Base-by-base conservation (phyloP, 2,113 vertebrate species). In the Hassar affinis region DNA sequence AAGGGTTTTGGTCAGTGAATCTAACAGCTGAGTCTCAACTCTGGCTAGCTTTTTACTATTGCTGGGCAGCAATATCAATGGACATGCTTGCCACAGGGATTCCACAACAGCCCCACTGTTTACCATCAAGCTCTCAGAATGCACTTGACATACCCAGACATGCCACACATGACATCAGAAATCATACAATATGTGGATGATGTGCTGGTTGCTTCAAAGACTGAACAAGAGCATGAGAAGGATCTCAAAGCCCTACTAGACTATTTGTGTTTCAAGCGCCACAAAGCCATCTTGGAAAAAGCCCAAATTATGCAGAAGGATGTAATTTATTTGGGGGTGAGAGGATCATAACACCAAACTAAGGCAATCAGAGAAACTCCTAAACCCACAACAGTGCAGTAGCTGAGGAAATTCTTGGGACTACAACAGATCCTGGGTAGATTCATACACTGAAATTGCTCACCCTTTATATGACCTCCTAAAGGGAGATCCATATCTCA, bases 21-120 rank as follows among this genome's bases (percentile, higher is more conserved):
- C 61, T 62, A 27, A 33, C 61, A 64, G 27, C 61, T 6, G 38
- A 42, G 38, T 42, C 38, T 42, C 61, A 64, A 11, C 1, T 12
- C 14, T 30, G 61, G 61, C 30, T 64, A 64, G 61, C 61, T 64
- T 64, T n/a, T 64, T 27, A 64, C 12, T 10, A 7, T 80, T 62
- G 57, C 49, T n/a, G 45, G 49, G 51, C 12, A 51, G n/a, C 59
- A 80, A 66, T 77, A 68, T 27, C 59, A 64, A 14, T 64, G 61
- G 27, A 64, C 61, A 15, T 4, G n/a, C 0, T 6, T 64, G 61
- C 61, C 27, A 64, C 61, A 64, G 12, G 27, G n/a, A 64, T 64
- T 33, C 30, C 61, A 64, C 15, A 64, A 33, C 25, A 30, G 27
- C 8, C 61, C 27, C 1, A 64, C 61, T 27, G 30, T 64, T 30